Evolutionary conservation across 1,140 invertebrate genomes (phyloP), one percentile per base, ranked within the genome.

Genomic region (Megalonaias nervosa): DNA sequence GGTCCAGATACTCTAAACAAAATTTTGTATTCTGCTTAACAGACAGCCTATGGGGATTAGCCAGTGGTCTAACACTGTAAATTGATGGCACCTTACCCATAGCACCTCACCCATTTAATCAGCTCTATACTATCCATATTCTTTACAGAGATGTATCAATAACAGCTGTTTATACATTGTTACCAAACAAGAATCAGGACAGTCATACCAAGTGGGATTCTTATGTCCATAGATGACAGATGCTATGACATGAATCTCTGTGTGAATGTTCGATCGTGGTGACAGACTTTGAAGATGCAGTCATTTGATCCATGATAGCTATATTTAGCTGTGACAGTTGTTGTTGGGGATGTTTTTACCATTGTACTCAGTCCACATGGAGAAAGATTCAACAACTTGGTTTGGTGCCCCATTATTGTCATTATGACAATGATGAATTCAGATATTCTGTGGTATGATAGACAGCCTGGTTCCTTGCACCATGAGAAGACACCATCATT

Each of bases 21-120:
- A 71, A 75, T 80, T 4, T 82, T 66, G 73, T 80, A 56, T 82
- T 76, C 73, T 72, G 67, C 66, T 75, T 73, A 21, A 23, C 55
- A 21, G 61, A 70, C 62, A 67, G 68, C 67, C 61, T 79, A 38
- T 61, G 31, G 67, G 61, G 19, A 55, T 67, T 82, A 68, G 71
- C 75, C 75, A 58, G 15, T 67, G 68, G 65, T 26, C 60, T 72
- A 14, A 83, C 71, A 57, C n/a, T 68, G 19, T 81, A 79, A 61
- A 83, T 81, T 69, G 74, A 76, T 71, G 66, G 76, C 38, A 83
- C 71, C 65, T 79, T 83, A 57, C 55, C 72, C 64, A 74, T 74
- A 56, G 67, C 76, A 56, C 79, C 60, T 74, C 81, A 74, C 57
- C 62, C 80, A 21, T 83, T 72, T 64, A 78, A 69, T 57, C 79